Conservation (phyloP, 2,797 vertebrate species). For the Bucorvus abyssinicus region DNA sequence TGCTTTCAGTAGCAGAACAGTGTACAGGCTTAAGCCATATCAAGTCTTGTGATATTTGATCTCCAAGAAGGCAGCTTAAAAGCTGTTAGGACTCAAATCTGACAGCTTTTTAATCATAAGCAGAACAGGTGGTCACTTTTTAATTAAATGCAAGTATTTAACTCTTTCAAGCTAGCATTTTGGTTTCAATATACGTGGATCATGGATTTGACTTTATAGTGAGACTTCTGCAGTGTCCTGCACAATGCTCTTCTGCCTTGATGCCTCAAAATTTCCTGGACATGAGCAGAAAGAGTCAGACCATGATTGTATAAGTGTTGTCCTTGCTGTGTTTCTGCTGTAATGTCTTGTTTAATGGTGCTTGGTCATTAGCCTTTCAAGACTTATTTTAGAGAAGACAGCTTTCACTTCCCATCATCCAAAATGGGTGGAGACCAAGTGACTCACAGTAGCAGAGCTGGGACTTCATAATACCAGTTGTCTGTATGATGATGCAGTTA, state of each 20-base stretch:
- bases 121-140: neutral
- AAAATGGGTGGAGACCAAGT: neutral
- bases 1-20: neutral
- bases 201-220: neutral
- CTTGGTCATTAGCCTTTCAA: neutral
- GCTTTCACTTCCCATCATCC: neutral
- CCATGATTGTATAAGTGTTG: neutral
- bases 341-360: neutral
- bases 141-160: neutral
- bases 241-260: neutral
- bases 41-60: fast-evolving
- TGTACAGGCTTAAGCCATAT: neutral
- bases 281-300: neutral
- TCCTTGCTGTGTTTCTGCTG: neutral
- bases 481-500: neutral
- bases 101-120: neutral
- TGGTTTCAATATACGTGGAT: neutral
- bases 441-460: neutral
- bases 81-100: neutral
- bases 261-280: neutral
- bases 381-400: neutral
- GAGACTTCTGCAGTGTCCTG: neutral
- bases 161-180: neutral
- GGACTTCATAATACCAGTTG: neutral
- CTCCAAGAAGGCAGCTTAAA: neutral